Evolutionary conservation across 2,888 invertebrate genomes (phyloP).

Genomic region (Lepidocyrtinus sp.): DNA sequence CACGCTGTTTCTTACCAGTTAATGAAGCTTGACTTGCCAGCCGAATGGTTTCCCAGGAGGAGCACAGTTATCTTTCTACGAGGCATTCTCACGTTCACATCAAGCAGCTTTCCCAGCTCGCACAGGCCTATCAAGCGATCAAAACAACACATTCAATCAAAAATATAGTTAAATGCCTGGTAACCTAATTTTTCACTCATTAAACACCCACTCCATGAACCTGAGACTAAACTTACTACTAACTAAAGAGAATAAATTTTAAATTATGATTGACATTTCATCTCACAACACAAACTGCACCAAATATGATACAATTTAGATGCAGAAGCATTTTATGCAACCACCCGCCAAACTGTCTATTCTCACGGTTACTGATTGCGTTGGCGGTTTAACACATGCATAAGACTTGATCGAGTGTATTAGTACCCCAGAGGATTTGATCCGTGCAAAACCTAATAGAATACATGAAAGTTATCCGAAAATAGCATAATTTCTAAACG

Average conservation of each 20-base stretch:
- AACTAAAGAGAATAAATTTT: too few species aligned
- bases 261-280: neutral
- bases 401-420: too few species aligned
- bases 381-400: too few species aligned
- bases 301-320: neutral
- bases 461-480: too few species aligned
- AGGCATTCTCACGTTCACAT: conserved; percentile 74
- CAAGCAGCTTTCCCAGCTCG: conserved; percentile 74
- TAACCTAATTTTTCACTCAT: too few species aligned
- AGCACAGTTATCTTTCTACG: conserved; percentile 76
- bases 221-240: too few species aligned
- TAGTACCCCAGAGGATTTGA: too few species aligned
- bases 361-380: too few species aligned
- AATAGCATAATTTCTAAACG: too few species aligned
- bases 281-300: neutral
- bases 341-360: too few species aligned
- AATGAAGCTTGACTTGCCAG: conserved; percentile 77
- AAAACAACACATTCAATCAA: neutral
- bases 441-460: too few species aligned
- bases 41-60: conserved; percentile 77
- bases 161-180: neutral
- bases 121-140: conserved; percentile 73
- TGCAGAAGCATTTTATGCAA: too few species aligned
- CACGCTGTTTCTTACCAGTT: conserved; percentile 76
- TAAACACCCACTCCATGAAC: neutral